Evolutionary conservation across 2,113 vertebrate species (phyloP).

Genomic region (Megaceryle maxima): DNA sequence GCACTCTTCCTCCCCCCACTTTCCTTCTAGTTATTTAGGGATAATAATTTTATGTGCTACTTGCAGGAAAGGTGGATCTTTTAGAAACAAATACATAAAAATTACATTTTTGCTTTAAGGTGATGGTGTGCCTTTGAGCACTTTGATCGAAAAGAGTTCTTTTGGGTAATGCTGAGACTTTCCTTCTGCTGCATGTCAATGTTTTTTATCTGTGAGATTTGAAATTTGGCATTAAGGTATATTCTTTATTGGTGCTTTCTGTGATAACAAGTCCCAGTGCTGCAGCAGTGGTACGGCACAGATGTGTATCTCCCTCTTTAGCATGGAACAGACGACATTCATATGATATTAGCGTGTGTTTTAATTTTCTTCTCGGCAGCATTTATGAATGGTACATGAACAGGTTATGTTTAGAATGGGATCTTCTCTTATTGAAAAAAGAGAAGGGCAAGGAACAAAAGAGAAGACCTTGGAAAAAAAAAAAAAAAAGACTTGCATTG

Average conservation of each 20-base stretch:
- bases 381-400: neutral
- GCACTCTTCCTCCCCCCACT: neutral
- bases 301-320: slow-evolving; percentile 62
- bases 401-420: neutral
- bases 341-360: slow-evolving; percentile 34
- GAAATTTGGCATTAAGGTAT: slow-evolving; percentile 71
- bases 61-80: neutral
- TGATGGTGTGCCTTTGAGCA: slow-evolving; percentile 45
- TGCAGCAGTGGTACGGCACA: slow-evolving; percentile 62
- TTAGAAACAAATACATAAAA: neutral
- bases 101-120: neutral
- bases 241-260: slow-evolving; percentile 73
- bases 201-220: slow-evolving; percentile 70
- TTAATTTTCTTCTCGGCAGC: neutral
- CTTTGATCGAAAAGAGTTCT: slow-evolving; percentile 63
- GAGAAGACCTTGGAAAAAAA: neutral
- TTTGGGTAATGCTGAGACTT: slow-evolving; percentile 72
- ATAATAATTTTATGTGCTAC: neutral
- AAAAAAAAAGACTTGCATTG: neutral
- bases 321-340: slow-evolving; percentile 44
- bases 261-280: slow-evolving; percentile 78
- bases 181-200: slow-evolving; percentile 63
- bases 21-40: neutral
- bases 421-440: neutral
- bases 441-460: neutral